phyloP scores from a whole-genome alignment of 2,113 vertebrate species.

The Nansenia antarctica region DNA sequence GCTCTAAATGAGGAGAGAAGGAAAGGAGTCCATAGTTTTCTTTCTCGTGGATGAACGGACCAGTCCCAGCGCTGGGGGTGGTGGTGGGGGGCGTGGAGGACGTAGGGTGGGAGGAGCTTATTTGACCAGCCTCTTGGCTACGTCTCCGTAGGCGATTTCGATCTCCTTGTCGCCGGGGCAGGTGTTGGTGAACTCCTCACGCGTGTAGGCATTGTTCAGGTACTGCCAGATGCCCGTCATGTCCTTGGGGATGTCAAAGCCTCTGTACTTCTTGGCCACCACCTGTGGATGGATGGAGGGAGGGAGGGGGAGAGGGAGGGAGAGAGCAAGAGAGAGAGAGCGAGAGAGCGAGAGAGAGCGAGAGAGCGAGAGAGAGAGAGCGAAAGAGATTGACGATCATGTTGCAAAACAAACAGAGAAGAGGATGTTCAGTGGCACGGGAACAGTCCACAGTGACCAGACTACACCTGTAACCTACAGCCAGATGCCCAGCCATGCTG shows the following conservation, averaged over 20 bases:
- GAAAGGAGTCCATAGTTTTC: constrained; percentile 63
- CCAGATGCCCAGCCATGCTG: no score
- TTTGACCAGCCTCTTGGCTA: constrained; percentile 97
- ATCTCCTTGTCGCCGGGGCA: constrained; percentile 97
- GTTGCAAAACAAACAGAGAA: no score
- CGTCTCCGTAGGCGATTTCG: constrained; percentile 94
- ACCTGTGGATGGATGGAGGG: constrained; percentile 77
- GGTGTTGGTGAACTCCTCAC: constrained; percentile 98
- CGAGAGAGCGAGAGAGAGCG: no score
- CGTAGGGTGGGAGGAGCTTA: constrained; percentile 63
- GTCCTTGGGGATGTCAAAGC: constrained; percentile 93
- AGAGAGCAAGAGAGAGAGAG: no score
- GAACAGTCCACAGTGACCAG: no score
- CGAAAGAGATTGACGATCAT: background rate
- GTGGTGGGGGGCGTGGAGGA: background rate
- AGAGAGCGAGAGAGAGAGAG: no score
- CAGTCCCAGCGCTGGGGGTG: constrained; percentile 51
- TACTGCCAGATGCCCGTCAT: constrained; percentile 96
- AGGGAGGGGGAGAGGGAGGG: constrained; percentile 14
- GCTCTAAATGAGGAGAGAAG: constrained; percentile 59
- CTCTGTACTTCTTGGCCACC: constrained; percentile 94
- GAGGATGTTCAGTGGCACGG: no score
- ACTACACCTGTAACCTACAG: no score
- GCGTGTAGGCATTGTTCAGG: constrained; percentile 88
- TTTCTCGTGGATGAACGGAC: constrained; percentile 60